Conservation (phyloP, 2,888 invertebrate species). For the Atrina japonica region DNA sequence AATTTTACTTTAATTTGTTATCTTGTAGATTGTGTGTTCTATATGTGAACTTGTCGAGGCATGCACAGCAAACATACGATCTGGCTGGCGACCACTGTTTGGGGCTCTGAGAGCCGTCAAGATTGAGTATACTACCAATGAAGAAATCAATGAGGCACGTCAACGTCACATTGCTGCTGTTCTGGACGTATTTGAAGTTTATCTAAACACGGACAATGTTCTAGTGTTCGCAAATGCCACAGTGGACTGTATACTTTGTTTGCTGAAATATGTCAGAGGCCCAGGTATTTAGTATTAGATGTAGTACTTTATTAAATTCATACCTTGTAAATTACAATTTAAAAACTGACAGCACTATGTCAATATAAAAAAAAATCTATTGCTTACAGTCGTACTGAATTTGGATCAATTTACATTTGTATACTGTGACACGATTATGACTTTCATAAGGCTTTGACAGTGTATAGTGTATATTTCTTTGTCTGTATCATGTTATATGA, state of each 20-base stretch:
- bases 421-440: too few relatives aligned
- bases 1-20: too few relatives aligned
- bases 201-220: constrained; percentile 95
- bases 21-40: constrained; percentile 91
- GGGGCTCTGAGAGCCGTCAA: constrained; percentile 93
- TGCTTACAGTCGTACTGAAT: too few relatives aligned
- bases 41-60: constrained; percentile 98
- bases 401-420: too few relatives aligned
- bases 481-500: too few relatives aligned
- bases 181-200: constrained; percentile 92
- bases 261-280: constrained; percentile 89
- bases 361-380: neutral
- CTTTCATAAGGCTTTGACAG: too few relatives aligned
- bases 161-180: constrained; percentile 81
- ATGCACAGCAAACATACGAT: constrained; percentile 94
- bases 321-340: too few relatives aligned
- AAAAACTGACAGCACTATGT: neutral
- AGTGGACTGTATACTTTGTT: constrained; percentile 94
- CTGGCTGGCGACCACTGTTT: constrained; percentile 97
- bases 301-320: too few relatives aligned
- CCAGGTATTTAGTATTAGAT: constrained; percentile 83
- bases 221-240: constrained; percentile 96
- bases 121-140: constrained; percentile 78
- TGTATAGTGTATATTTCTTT: too few relatives aligned
- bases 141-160: constrained; percentile 78